Evolutionary conservation across 2,113 vertebrate genomes (phyloP).

Genomic region (Talpa occidentalis): DNA sequence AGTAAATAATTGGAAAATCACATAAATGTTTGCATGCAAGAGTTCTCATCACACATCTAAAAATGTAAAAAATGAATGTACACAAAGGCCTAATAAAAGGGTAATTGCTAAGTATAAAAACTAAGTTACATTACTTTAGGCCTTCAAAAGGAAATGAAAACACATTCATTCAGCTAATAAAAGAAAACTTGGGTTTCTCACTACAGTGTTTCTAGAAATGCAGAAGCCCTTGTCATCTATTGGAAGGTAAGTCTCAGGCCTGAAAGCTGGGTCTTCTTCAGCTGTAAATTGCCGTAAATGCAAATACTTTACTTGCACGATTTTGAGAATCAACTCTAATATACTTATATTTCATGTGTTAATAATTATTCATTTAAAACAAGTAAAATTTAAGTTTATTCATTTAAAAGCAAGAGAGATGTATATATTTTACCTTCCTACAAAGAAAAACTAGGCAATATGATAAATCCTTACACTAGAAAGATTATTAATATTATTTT

Average conservation of each 20-base stretch:
- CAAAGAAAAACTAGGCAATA: neutral
- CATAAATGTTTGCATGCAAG: neutral
- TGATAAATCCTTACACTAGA: neutral
- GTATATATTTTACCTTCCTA: neutral
- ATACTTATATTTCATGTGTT: neutral
- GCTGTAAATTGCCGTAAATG: neutral
- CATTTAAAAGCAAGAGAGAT: neutral
- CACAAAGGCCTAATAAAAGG: neutral
- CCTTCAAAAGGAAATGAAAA: neutral
- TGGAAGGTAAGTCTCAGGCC: neutral
- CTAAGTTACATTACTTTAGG: neutral
- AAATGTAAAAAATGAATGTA: neutral
- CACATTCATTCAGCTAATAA: neutral
- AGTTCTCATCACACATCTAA: neutral
- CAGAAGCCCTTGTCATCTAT: neutral
- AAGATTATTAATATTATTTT: conserved; percentile 7
- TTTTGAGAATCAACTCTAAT: neutral
- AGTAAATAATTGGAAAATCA: neutral
- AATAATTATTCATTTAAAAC: neutral
- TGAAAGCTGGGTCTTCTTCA: neutral
- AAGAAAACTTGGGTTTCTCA: neutral
- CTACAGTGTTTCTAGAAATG: neutral
- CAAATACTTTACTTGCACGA: neutral
- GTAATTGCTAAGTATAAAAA: neutral
- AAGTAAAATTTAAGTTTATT: neutral